A percentile compares a stretch with the other conserved stretches of the same genome.
Conservation (phyloP, 2,888 invertebrate species). For the Dysmachus trigonus region DNA sequence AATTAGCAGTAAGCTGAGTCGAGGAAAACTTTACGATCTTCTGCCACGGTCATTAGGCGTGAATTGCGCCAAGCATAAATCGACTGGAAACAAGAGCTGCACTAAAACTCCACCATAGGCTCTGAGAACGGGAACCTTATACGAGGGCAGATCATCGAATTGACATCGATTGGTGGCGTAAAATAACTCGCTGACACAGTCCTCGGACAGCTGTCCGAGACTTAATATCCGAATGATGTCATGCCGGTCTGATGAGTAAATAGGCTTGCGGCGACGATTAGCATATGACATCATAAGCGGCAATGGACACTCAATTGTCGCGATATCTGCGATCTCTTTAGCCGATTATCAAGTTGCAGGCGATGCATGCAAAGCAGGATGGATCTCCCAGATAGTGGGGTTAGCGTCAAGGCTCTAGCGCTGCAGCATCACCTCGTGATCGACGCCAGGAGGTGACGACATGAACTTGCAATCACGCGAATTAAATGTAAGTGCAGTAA, state of each 20-base stretch:
- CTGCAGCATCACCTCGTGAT: background rate
- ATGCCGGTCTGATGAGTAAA: background rate
- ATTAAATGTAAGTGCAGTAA: background rate
- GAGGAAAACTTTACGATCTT: background rate
- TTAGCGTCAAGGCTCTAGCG: background rate
- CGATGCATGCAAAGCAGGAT: background rate
- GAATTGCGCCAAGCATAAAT: background rate
- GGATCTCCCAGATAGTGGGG: background rate
- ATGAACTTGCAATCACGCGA: slow-evolving; percentile 20
- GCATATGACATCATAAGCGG: background rate
- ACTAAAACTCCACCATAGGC: background rate
- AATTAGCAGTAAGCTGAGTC: background rate
- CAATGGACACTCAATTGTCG: background rate
- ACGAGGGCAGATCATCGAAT: background rate
- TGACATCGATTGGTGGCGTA: background rate
- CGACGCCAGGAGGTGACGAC: slow-evolving; percentile 20
- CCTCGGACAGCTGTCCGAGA: background rate
- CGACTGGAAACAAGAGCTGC: background rate
- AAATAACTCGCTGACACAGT: background rate
- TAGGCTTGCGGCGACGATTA: background rate
- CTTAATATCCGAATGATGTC: background rate
- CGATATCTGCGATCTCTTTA: background rate
- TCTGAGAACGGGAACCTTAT: background rate
- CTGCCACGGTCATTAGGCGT: background rate
- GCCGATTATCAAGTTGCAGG: background rate